A percentile compares a stretch with the other conserved stretches of the same genome.
These are phyloP conservation scores for Danio aesculapii DNA, from an alignment of 2,797 vertebrate species.

Conservation along the genomic window DNA sequence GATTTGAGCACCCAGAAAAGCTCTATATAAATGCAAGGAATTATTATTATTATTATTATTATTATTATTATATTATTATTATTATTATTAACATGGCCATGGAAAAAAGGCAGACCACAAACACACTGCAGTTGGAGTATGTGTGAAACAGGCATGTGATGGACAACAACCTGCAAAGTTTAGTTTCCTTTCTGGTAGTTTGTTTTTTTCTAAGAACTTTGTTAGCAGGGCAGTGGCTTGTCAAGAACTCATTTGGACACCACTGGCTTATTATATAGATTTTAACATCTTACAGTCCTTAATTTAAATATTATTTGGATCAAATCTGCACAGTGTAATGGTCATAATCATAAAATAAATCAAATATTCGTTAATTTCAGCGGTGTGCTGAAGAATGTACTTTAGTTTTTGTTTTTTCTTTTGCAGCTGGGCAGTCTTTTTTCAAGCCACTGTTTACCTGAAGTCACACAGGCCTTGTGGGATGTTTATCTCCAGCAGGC, in stretches of 20 bases:
- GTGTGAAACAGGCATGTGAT: too few species aligned
- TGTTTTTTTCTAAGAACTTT: background rate
- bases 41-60: too few species aligned
- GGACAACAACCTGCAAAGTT: background rate
- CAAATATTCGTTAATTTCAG: background rate
- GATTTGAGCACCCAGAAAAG: too few species aligned
- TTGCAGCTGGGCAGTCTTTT: conserved; percentile 94
- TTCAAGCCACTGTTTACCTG: conserved; percentile 88
- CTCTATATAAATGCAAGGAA: too few species aligned
- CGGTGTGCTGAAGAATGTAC: background rate
- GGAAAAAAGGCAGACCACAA: too few species aligned
- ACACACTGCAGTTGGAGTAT: too few species aligned
- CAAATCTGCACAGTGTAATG: background rate
- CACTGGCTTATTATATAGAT: background rate
- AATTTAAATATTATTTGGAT: background rate
- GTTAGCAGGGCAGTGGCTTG: background rate
- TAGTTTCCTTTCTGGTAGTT: background rate
- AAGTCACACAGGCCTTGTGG: conserved; percentile 94
- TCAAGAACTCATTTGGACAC: background rate
- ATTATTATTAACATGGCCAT: too few species aligned
- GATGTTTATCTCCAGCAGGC: conserved; percentile 95
- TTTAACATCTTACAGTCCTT: too few species aligned
- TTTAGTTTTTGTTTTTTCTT: conserved; percentile 4
- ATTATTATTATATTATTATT: too few species aligned
- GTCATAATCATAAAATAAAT: background rate